Base-by-base conservation (phyloP, 2,113 vertebrate species). In the Epinephelus cyanopodus region DNA sequence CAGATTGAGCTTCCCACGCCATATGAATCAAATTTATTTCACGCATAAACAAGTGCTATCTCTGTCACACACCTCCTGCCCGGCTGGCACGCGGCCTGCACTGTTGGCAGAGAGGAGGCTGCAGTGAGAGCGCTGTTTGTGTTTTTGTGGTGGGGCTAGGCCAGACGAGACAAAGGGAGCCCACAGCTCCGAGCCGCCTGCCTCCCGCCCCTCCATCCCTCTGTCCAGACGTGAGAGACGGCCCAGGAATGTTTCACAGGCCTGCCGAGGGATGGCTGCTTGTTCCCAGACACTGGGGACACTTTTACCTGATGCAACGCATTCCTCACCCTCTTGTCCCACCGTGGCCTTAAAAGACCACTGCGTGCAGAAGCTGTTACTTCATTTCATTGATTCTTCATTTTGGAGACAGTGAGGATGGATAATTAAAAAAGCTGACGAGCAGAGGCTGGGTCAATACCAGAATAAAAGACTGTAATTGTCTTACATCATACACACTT, bases 241-340 rank as follows among this genome's bases (percentile, higher is more conserved):
- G 84, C 79, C 77, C 81, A 94, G 95, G 95, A 95, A 96, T 94
- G 95, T 96, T 95, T 94, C 87, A 89, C 88, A 95, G 94, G 95
- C 95, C 95, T 95, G 96, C 92, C 54, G 92, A 97, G 94, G 96
- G 95, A 96, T 92, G 95, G 89, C 92, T 69, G 74, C 89, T 92
- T 87, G n/a, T 95, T 94, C 93, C 81, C 50, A 94, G 83, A 89
- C 64, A 71, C 79, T 27, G 53, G 88, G 91, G 88, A 95, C 92
- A 91, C 88, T 81, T 89, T 84, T 80, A 92, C 93, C 92, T 91
- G 92, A 89, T 82, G 79, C 81, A 84, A 85, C 82, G 79, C 92
- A 94, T 92, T 93, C 92, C 85, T 90, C 72, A 12, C 62, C 64
- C 74, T 81, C 68, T 63, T 39, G 57, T 62, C 73, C 61, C 61